Evolutionary conservation across 2,797 vertebrate species (phyloP), one percentile per base, ranked within the genome.

Genomic region (Gymnothorax javanicus): DNA sequence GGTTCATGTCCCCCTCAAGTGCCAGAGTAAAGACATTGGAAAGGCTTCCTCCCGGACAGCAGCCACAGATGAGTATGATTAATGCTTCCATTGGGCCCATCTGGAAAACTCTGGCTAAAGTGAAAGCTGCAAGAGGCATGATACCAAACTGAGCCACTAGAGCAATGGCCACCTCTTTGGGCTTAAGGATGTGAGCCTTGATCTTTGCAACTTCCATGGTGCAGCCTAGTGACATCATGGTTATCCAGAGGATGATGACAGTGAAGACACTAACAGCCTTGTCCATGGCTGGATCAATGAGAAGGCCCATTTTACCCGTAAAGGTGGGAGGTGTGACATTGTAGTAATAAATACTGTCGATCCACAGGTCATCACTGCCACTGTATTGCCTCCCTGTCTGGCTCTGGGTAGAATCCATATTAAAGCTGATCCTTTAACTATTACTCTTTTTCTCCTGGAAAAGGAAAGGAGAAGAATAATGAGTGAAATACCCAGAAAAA

Each of bases 161-260:
- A 0, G 96, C 96, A 57, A 97, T 94, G 87, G 64, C 90, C 23
- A 97, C 87, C 0, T 95, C 96, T 91, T 95, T 97, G 0, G 96
- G 97, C 83, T 91, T 96, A 56, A 94, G 54, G 64, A 98, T 85
- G 91, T 97, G 95, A 13, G 56, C n/a, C 89, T 92, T 96, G 84
- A 97, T 97, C 93, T 97, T 97, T 84, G 92, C 92, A 85, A 96
- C 88, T 88, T 98, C 96, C 97, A 97, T 96, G 0, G 94, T 97
- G 86, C 97, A 97, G 64, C 97, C 97, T 2, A 97, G 91, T 0
- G 96, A 96, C 15, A 96, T 89, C 96, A 97, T 96, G 60, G 95
- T 89, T 88, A 95, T 0, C 0, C 96, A 91, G 84, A 98, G 92
- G 88, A 94, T 93, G 64, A 92, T 0, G 0, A 96, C 20, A 83